Evolutionary conservation across 2,888 invertebrate genomes (phyloP), one percentile per base, ranked within the genome.

Genomic region (Alloscopus bannaensis): DNA sequence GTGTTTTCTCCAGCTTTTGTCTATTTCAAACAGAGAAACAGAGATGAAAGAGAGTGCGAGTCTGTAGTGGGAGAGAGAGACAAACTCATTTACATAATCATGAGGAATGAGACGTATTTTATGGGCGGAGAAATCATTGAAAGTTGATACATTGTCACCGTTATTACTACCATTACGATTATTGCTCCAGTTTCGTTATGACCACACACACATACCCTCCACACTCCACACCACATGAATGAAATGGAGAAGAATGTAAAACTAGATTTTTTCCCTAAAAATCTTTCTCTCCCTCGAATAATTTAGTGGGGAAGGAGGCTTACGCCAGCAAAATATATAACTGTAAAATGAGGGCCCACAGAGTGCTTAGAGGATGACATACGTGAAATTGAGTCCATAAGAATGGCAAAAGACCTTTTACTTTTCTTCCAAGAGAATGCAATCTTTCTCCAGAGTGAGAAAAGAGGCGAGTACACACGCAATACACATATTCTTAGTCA

Each of bases 1-100:
- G n/a, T n/a, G n/a, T n/a, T n/a, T n/a, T n/a, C n/a, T n/a, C n/a
- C n/a, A n/a, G n/a, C n/a, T n/a, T n/a, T n/a, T n/a, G n/a, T n/a
- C n/a, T n/a, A n/a, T n/a, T n/a, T n/a, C n/a, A 31, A n/a, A 59
- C 4, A 59, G 59, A 3, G 36, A 31, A 59, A 59, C 59, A 59
- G n/a, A 24, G n/a, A n/a, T n/a, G n/a, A n/a, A 3, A 3, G 22
- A 50, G 22, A 8, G 50, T 50, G 20, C 18, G 50, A 50, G 50
- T 20, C 3, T 47, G 16, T 36, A 36, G 36, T 42, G 1, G 42
- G 13, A 42, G 42, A n/a, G n/a, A n/a, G n/a, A n/a, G n/a, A n/a
- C n/a, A n/a, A n/a, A n/a, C 45, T 62, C 69, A 76, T 76, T 76
- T 76, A 29, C 76, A 76, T 76, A 76, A 76, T 76, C 76, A 76